Evolutionary conservation across 1,140 invertebrate genomes (phyloP).

Genomic region (Coenobita brevimanus): DNA sequence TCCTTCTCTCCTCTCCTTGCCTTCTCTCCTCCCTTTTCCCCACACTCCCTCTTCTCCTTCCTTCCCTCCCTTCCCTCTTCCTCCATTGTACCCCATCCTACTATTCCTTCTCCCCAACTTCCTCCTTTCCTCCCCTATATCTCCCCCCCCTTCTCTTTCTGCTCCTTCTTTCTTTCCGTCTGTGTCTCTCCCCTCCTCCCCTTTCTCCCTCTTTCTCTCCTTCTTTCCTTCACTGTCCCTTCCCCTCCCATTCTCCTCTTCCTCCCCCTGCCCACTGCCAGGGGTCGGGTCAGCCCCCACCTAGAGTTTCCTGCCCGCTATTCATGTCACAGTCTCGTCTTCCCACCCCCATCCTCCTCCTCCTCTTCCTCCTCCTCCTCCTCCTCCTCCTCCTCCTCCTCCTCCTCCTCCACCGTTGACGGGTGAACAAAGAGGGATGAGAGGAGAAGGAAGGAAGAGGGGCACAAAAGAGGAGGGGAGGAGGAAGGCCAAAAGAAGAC

Average conservation of each 20-base stretch:
- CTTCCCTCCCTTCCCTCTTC: not conserved
- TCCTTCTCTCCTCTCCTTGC: not conserved
- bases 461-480: too few relatives aligned
- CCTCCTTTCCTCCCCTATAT: not conserved
- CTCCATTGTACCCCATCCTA: not conserved
- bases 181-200: not conserved
- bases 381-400: too few relatives aligned
- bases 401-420: too few relatives aligned
- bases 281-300: too few relatives aligned
- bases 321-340: too few relatives aligned
- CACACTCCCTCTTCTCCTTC: not conserved
- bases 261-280: not conserved
- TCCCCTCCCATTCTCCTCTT: not conserved
- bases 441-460: too few relatives aligned
- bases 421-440: too few relatives aligned
- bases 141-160: not conserved
- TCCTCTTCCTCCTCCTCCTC: too few relatives aligned
- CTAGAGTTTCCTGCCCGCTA: not conserved
- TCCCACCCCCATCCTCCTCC: too few relatives aligned
- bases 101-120: too few relatives aligned
- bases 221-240: slow-evolving; percentile 9
- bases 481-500: too few relatives aligned
- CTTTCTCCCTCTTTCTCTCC: slow-evolving; percentile 17
- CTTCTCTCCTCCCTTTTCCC: not conserved
- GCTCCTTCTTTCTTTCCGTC: not conserved